phyloP scores from a whole-genome alignment of 2,888 invertebrate species.

The Orthonevra nobilis region DNA sequence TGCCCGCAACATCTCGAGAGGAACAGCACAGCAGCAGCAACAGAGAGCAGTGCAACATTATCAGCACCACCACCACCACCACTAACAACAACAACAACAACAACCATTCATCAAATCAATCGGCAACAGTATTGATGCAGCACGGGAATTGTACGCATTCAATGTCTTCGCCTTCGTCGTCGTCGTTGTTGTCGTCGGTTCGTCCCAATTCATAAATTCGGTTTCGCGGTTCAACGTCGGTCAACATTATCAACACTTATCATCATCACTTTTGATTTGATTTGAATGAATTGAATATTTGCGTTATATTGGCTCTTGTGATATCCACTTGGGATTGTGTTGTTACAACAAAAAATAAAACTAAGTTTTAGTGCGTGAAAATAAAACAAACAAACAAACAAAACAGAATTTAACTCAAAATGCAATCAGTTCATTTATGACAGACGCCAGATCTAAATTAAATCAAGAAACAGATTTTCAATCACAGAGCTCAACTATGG shows the following conservation, averaged over 20 bases:
- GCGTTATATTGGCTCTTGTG: constrained; percentile 15
- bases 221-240: constrained; percentile 68
- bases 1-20: constrained; percentile 41
- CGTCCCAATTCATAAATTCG: constrained; percentile 67
- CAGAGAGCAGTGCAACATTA: constrained; percentile 68
- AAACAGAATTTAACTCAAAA: constrained; percentile 43
- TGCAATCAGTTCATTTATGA: constrained; percentile 65
- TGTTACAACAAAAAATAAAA: not conserved
- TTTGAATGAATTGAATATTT: constrained; percentile 32
- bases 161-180: constrained; percentile 61
- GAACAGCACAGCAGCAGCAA: constrained; percentile 31
- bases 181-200: constrained; percentile 71
- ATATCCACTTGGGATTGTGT: constrained; percentile 21
- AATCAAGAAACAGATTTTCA: constrained; percentile 58
- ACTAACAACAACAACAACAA: constrained; percentile 49
- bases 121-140: constrained; percentile 70
- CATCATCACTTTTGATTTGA: constrained; percentile 56
- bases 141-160: constrained; percentile 70
- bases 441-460: constrained; percentile 43
- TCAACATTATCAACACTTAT: constrained; percentile 42
- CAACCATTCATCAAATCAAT: constrained; percentile 69
- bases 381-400: too few species aligned
- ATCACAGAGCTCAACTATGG: constrained; percentile 69
- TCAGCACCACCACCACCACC: constrained; percentile 39
- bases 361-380: constrained; percentile 46